Evolutionary conservation across 2,888 invertebrate genomes (phyloP).

Genomic region (Acronicta leporina): DNA sequence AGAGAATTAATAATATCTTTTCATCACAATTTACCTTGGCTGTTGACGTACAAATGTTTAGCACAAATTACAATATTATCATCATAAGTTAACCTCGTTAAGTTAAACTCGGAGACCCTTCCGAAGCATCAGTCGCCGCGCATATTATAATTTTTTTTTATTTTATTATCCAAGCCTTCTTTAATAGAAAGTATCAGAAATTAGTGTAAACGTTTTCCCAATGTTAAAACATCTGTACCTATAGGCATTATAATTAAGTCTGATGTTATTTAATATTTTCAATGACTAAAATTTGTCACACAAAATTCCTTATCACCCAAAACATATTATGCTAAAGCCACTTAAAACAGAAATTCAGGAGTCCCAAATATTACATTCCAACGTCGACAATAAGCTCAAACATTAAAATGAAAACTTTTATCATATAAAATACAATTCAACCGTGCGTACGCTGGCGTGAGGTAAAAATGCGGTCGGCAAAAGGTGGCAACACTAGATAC

Average conservation of each 20-base stretch:
- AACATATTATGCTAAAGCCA: constrained; percentile 45
- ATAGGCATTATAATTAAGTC: not conserved
- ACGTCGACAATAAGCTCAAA: constrained; percentile 49
- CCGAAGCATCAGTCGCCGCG: too few species aligned
- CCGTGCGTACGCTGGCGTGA: constrained; percentile 55
- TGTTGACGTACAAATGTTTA: too few species aligned
- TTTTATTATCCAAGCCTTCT: too few species aligned
- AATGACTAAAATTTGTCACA: constrained; percentile 15
- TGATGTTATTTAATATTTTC: not conserved
- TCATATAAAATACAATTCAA: constrained; percentile 63
- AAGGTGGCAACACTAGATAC: constrained; percentile 65
- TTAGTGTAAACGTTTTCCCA: too few species aligned
- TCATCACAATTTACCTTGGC: too few species aligned
- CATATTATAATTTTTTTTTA: too few species aligned
- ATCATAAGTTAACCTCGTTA: too few species aligned
- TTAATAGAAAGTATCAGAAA: too few species aligned
- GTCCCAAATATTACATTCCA: constrained; percentile 52
- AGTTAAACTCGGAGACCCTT: too few species aligned
- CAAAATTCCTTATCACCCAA: constrained; percentile 39
- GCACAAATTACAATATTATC: too few species aligned
- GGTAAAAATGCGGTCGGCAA: constrained; percentile 66
- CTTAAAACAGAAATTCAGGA: constrained; percentile 35
- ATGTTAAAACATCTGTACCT: not conserved
- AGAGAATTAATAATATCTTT: too few species aligned
- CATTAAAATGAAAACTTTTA: constrained; percentile 62